Evolutionary conservation across 2,888 invertebrate genomes (phyloP).

Genomic region (Melieria crassipennis): DNA sequence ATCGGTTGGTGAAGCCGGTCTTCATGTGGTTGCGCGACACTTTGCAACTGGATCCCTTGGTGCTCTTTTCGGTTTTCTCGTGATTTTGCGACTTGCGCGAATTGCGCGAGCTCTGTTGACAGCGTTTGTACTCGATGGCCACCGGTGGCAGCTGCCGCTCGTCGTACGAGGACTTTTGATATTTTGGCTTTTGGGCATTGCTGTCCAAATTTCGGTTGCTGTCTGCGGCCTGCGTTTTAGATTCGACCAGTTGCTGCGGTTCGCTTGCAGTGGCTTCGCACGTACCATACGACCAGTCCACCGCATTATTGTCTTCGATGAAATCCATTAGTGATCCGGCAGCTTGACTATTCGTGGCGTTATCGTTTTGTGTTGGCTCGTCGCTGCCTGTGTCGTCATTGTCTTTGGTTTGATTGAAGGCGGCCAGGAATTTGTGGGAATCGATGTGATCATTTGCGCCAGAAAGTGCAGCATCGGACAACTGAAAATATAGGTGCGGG

Average conservation of each 20-base stretch:
- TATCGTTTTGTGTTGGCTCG: not conserved
- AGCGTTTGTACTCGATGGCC: constrained; percentile 54
- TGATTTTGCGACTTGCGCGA: constrained; percentile 34
- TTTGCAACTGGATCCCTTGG: constrained; percentile 20
- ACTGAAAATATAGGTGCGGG: constrained; percentile 10
- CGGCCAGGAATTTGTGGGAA: constrained; percentile 38
- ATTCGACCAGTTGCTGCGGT: not conserved
- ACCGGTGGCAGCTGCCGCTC: constrained; percentile 61
- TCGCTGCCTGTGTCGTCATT: constrained; percentile 6
- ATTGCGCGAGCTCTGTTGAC: constrained; percentile 37
- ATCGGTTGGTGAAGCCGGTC: constrained; percentile 38
- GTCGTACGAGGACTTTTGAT: constrained; percentile 60
- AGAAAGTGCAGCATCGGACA: constrained; percentile 50
- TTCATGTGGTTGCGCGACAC: constrained; percentile 31
- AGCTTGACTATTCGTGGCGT: not conserved
- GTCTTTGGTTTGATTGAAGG: constrained; percentile 36
- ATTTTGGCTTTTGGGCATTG: constrained; percentile 47
- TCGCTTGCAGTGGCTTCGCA: constrained; percentile 8
- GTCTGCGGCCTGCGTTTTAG: not conserved
- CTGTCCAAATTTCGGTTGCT: constrained; percentile 11
- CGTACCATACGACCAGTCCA: constrained; percentile 27
- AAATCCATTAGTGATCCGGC: constrained; percentile 9
- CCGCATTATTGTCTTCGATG: constrained; percentile 30
- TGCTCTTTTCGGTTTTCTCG: constrained; percentile 34
- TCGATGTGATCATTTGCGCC: constrained; percentile 48